These are phyloP conservation scores for Ommatoiulus sabulosus DNA, from an alignment of 2,888 invertebrate genomes.

Conservation along the genomic window DNA sequence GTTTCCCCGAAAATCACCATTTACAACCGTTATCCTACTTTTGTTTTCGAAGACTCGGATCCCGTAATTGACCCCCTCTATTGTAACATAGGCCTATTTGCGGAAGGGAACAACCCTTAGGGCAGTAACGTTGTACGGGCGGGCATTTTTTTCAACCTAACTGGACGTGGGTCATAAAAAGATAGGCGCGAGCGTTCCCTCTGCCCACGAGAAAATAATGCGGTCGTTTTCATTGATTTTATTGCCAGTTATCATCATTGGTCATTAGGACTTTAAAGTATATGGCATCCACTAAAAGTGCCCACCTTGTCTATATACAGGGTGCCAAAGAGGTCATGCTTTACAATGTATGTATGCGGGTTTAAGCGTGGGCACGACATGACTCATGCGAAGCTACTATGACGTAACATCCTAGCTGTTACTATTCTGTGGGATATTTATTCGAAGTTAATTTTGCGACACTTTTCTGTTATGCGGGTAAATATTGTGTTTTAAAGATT, in stretches of 20 bases:
- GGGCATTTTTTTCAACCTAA: not conserved
- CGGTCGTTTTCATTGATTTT: constrained; percentile 50
- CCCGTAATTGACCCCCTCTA: not conserved
- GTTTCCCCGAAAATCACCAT: not conserved
- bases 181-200: not conserved
- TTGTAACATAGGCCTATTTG: constrained; percentile 29
- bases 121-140: not conserved
- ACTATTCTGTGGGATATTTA: not conserved
- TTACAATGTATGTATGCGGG: not conserved
- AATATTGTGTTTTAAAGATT: too few relatives aligned
- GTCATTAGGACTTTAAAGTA: constrained; percentile 45
- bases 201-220: constrained; percentile 2
- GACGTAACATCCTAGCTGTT: not conserved
- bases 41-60: not conserved
- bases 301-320: not conserved
- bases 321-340: not conserved
- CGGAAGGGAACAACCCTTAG: not conserved
- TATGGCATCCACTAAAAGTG: constrained; percentile 16
- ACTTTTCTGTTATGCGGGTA: too few relatives aligned
- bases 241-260: constrained; percentile 47
- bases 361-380: not conserved
- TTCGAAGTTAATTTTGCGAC: not conserved
- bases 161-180: constrained; percentile 37
- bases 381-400: not conserved
- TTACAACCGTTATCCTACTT: not conserved